phyloP scores from a whole-genome alignment of 37 sponge, comb jelly and placozoan species.

The Oopsacas minuta region DNA sequence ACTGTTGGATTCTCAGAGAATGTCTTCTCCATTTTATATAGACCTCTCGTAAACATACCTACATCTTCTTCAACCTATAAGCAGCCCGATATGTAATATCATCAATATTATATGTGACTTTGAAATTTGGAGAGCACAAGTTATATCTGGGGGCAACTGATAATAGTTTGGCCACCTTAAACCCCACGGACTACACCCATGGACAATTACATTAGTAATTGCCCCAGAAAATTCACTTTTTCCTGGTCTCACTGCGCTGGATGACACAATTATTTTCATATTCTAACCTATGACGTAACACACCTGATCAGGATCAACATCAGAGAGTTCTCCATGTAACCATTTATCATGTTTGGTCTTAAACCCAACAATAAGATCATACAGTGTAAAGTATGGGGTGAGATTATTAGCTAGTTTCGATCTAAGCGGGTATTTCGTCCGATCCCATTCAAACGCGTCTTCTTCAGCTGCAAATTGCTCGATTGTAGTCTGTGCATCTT shows the following conservation, averaged over 20 bases:
- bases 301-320: constrained; percentile 87
- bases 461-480: constrained; percentile 91
- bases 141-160: too few relatives aligned
- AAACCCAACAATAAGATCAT: constrained; percentile 73
- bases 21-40: constrained; percentile 88
- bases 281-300: too few relatives aligned
- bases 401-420: constrained; percentile 62
- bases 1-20: constrained; percentile 70
- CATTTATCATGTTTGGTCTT: constrained; percentile 77
- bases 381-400: constrained; percentile 73
- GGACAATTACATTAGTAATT: too few relatives aligned
- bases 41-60: constrained; percentile 68
- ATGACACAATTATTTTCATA: neutral
- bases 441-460: constrained; percentile 98
- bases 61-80: constrained; percentile 59
- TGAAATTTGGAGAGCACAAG: too few relatives aligned
- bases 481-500: constrained; percentile 82
- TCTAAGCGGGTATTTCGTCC: constrained; percentile 75
- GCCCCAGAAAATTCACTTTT: too few relatives aligned
- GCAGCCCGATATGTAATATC: too few relatives aligned
- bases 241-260: too few relatives aligned
- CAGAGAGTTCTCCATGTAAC: constrained; percentile 81
- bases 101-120: too few relatives aligned
- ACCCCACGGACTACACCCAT: too few relatives aligned
- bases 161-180: too few relatives aligned